phyloP scores from a whole-genome alignment of 2,888 invertebrate species.

The Brachypterus glaber region DNA sequence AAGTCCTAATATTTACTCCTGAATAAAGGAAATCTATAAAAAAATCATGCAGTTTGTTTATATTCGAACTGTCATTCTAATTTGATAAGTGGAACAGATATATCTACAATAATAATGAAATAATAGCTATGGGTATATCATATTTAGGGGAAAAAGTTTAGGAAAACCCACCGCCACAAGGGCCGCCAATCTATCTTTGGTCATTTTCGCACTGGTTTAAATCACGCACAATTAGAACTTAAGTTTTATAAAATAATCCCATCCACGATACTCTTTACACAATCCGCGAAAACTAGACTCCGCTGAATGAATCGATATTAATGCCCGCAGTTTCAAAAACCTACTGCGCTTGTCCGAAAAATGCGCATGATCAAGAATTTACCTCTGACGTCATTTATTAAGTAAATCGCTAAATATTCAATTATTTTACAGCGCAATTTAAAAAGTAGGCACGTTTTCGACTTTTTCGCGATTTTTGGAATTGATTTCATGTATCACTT shows the following conservation, averaged over 20 bases:
- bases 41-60: no score
- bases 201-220: slow-evolving; percentile 54
- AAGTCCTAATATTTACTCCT: no score
- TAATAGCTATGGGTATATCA: no score
- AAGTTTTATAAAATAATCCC: slow-evolving; percentile 64
- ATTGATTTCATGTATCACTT: background rate
- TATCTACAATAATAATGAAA: no score
- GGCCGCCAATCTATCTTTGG: slow-evolving; percentile 96
- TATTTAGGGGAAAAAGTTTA: background rate
- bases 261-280: slow-evolving; percentile 49
- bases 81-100: no score
- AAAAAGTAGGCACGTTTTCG: slow-evolving; percentile 12
- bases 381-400: slow-evolving; percentile 34
- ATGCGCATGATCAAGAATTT: slow-evolving; percentile 35
- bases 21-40: no score
- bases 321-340: slow-evolving; percentile 54
- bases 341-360: slow-evolving; percentile 43
- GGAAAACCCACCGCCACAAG: slow-evolving; percentile 79
- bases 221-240: slow-evolving; percentile 58
- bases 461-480: slow-evolving; percentile 11
- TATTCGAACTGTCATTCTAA: background rate
- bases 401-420: slow-evolving; percentile 15
- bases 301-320: slow-evolving; percentile 80
- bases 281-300: slow-evolving; percentile 55
- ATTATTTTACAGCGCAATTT: slow-evolving; percentile 16